These are phyloP conservation scores for Cairina moschata DNA, from an alignment of 2,113 vertebrate species.

Conservation along the genomic window DNA sequence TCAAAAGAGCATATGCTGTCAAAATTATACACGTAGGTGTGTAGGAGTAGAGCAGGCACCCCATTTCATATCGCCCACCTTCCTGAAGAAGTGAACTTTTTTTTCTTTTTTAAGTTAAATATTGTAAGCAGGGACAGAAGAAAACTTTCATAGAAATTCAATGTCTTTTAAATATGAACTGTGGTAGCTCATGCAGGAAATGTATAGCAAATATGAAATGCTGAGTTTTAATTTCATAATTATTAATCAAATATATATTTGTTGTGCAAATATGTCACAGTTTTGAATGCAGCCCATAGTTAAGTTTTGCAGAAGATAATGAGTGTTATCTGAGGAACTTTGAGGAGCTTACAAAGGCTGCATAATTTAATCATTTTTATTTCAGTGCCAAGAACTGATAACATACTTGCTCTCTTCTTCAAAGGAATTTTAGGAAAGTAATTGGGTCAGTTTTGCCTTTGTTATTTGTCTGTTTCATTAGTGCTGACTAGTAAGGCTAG, in stretches of 20 bases:
- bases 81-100: background rate
- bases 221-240: constrained; percentile 22
- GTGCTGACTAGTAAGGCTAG: background rate
- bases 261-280: background rate
- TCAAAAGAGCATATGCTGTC: background rate
- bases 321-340: background rate
- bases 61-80: background rate
- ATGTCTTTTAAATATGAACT: background rate
- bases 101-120: background rate
- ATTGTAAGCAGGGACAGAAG: background rate
- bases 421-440: background rate
- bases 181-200: background rate
- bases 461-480: background rate
- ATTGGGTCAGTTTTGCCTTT: background rate
- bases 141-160: background rate
- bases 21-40: background rate
- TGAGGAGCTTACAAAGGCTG: background rate
- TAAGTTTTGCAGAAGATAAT: background rate
- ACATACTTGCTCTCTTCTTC: background rate
- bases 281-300: background rate
- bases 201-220: background rate
- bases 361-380: background rate
- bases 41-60: background rate
- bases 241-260: constrained; percentile 29
- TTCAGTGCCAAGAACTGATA: background rate